Evolutionary conservation across 2,113 vertebrate species (phyloP), one percentile per base, ranked within the genome.

Genomic region (Hemiprocne comata): DNA sequence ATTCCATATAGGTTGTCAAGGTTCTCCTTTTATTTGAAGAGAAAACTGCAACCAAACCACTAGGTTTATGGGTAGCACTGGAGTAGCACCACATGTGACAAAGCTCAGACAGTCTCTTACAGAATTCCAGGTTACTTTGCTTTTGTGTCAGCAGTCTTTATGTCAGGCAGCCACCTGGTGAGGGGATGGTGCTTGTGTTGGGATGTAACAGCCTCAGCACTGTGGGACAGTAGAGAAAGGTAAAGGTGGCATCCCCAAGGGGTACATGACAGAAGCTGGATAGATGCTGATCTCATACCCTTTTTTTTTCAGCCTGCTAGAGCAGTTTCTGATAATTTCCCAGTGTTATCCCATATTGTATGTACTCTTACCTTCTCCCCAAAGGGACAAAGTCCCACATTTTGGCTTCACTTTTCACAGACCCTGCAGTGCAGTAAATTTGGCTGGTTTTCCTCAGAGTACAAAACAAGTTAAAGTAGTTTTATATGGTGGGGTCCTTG

Each of bases 221-320:
- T 4, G 12, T 4, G 5, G 21, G 75, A 42, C 7, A 17, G 33
- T 23, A 18, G 17, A 34, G 11, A 81, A 89, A 74, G 21, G 31
- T 48, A 57, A 21, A 4, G 17, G 36, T 33, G 65, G 13, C 17
- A 23, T 34, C 46, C 31, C 11, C 31, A 51, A 51, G 29, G 25
- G 40, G 8, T 23, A 50, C 8, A 15, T 70, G 44, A 53, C 58
- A 36, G 70, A 64, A 36, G 21, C 60, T 0, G 5, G 26, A 17
- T 3, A 23, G 29, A 19, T 6, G 24, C 2, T 48, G 11, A 28
- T 15, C 17, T 72, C 1, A 0, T 13, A 34, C 9, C 20, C 53
- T 65, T 77, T 54, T 13, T 61, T 69, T 31, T 20, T 13, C 64
- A 23, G 10, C 14, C 21, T 7, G 2, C 15, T 65, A 19, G 17